Evolutionary conservation across 2,888 invertebrate genomes (phyloP).

Genomic region (Labia minor): DNA sequence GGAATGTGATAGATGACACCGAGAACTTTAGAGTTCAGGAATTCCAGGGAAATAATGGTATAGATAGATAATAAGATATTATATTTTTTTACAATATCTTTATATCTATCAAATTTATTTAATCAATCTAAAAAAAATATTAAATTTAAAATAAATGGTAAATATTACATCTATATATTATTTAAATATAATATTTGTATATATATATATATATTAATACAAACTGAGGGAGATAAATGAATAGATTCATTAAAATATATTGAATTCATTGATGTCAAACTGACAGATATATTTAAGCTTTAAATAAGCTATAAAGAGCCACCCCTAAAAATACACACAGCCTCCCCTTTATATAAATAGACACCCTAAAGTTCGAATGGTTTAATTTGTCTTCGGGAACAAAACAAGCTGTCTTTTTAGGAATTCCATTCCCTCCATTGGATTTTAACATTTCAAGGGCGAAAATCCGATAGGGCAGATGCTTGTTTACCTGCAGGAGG

Average conservation of each 20-base stretch:
- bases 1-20: too few species aligned
- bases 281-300: background rate
- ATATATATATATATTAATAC: too few species aligned
- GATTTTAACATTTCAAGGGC: background rate
- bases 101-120: too few species aligned
- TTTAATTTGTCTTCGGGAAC: constrained; percentile 1
- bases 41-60: too few species aligned
- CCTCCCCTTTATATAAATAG: background rate
- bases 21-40: too few species aligned
- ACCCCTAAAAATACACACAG: background rate
- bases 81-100: too few species aligned
- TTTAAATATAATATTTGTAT: background rate
- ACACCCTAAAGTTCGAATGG: background rate
- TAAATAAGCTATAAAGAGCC: background rate
- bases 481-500: background rate
- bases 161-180: too few species aligned
- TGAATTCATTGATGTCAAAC: background rate
- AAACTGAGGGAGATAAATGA: too few species aligned
- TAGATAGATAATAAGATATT: too few species aligned
- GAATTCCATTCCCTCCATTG: background rate
- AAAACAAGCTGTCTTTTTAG: constrained; percentile 13
- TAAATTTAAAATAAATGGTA: too few species aligned
- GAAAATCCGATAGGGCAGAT: background rate
- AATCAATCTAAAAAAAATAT: too few species aligned
- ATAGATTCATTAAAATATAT: background rate